Evolutionary conservation across 2,797 vertebrate species (phyloP), one percentile per base, ranked within the genome.

Genomic region (Pelobates cultripes): DNA sequence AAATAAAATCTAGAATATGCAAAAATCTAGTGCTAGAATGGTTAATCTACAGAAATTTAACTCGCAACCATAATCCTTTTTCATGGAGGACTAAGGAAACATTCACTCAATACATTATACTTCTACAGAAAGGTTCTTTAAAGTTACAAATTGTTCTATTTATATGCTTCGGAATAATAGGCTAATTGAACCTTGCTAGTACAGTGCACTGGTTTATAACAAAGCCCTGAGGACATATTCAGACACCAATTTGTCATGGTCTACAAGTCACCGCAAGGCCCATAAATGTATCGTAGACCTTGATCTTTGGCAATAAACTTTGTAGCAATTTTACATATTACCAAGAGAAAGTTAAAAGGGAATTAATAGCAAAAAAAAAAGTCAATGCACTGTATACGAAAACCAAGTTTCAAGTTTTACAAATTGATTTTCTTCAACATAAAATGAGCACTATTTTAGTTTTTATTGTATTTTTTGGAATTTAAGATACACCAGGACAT

Each of bases 121-220:
- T 51, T 64, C n/a, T 8, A n/a, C 17, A 40, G 61, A 64, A 40
- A 64, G 61, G 5, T 17, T 40, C 61, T 64, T 64, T 28, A 64
- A 64, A 2, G n/a, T 64, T 64, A 7, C 61, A 64, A 40, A 64
- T 64, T 40, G 17, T 68, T 42, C 78, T 80, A 68, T 68, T 74
- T 68, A 80, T 44, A 57, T 43, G 78, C n/a, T 61, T 74, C 15
- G 60, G 64, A 74, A 74, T 74, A 80, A 80, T 74, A 63, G 45
- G 63, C 47, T 74, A 80, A 80, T 74, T 80, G 73, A 68, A 41
- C 44, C 71, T 70, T 57, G 78, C 73, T 69, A 74, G 63, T 43
- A 53, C 47, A 53, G 63, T 60, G 41, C 71, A 68, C 61, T 28
- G 43, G 57, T 47, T 74, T 51, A 60, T 74, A 74, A 45, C 9